These are phyloP conservation scores for Tenebrio molitor DNA, from an alignment of 1,140 invertebrate species.

Conservation along the genomic window DNA sequence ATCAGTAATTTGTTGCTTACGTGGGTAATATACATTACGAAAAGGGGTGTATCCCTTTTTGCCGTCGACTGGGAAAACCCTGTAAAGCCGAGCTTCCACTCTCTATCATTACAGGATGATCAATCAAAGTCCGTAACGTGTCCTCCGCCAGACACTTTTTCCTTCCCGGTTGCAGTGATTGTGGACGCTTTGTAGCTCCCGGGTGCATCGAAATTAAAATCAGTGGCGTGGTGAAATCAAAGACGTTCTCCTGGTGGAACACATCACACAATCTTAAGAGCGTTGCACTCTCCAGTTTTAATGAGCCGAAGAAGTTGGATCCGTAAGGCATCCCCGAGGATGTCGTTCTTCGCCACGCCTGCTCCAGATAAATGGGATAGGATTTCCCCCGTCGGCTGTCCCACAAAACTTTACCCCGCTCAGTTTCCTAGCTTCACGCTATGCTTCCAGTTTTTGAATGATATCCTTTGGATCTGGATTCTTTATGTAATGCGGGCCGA, in stretches of 20 bases:
- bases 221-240: conserved; percentile 22
- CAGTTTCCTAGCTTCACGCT: conserved; percentile 10
- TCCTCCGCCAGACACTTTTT: conserved; percentile 42
- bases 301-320: conserved; percentile 21
- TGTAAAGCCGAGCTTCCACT: not conserved
- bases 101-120: conserved; percentile 48
- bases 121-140: conserved; percentile 38
- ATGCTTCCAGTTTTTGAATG: conserved; percentile 44
- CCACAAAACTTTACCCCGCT: conserved; percentile 34
- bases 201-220: conserved; percentile 42
- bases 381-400: conserved; percentile 43
- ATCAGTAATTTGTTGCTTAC: conserved; percentile 50
- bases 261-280: conserved; percentile 18
- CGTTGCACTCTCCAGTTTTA: conserved; percentile 35
- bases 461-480: conserved; percentile 35
- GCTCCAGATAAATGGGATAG: conserved; percentile 45
- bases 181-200: conserved; percentile 22
- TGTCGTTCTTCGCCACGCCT: conserved; percentile 34
- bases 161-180: conserved; percentile 45
- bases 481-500: conserved; percentile 28
- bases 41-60: conserved; percentile 19
- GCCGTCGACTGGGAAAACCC: conserved; percentile 11
- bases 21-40: conserved; percentile 29
- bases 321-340: conserved; percentile 40
- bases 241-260: conserved; percentile 14